Percentiles rank a stretch among this genome's conserved stretches.
phyloP scores from a whole-genome alignment of 2,797 vertebrate genomes.

The Phalanger gymnotis region DNA sequence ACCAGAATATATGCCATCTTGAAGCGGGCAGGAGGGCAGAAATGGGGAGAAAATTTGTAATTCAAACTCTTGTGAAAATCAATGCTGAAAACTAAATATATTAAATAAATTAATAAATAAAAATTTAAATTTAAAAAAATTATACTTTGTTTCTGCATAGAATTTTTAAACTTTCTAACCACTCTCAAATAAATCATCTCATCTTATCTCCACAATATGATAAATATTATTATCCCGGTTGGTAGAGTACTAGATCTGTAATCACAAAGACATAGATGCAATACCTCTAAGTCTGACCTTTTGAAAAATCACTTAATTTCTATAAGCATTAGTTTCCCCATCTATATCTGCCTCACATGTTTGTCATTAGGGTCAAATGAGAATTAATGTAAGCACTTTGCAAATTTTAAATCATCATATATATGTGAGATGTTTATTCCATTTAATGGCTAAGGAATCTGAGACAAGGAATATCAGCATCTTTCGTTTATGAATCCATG shows the following conservation, averaged over 20 bases:
- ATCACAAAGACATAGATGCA: background rate
- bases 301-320: background rate
- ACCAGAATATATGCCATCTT: too few species aligned
- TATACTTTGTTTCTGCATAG: background rate
- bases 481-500: background rate
- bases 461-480: slow-evolving; percentile 8
- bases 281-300: background rate
- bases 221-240: background rate
- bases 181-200: background rate
- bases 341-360: background rate
- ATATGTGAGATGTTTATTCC: background rate
- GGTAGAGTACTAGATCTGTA: background rate
- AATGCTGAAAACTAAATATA: too few species aligned
- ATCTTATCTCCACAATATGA: background rate
- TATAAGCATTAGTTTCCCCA: background rate
- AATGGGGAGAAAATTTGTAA: too few species aligned
- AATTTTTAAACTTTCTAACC: background rate
- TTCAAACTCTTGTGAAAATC: too few species aligned
- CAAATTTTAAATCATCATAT: background rate
- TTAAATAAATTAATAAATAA: too few species aligned
- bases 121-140: too few species aligned
- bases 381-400: background rate
- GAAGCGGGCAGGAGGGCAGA: too few species aligned
- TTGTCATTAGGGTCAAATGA: background rate
- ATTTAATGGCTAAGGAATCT: slow-evolving; percentile 27